phyloP scores from a whole-genome alignment of 2,888 invertebrate genomes.

The Thecophora atra region DNA sequence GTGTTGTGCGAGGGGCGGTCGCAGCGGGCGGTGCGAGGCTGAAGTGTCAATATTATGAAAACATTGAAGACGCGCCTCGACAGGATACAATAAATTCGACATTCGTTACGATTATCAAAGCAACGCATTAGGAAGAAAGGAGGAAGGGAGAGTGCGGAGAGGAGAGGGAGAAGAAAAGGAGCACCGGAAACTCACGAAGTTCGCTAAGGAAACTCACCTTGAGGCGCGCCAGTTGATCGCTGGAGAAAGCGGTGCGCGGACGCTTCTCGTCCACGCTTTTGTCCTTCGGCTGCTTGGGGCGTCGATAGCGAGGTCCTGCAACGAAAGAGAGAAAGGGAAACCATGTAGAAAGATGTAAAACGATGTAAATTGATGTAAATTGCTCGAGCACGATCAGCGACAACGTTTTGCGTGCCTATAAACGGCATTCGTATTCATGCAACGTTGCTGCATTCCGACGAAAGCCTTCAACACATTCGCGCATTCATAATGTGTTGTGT shows the following conservation, averaged over 20 bases:
- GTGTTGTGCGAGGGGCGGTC: conserved; percentile 7
- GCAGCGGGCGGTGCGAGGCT: conserved; percentile 48
- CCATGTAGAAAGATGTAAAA: no score
- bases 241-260: conserved; percentile 95
- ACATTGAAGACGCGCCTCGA: conserved; percentile 42
- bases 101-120: conserved; percentile 49
- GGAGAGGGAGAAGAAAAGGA: not conserved
- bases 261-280: conserved; percentile 82
- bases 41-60: conserved; percentile 56
- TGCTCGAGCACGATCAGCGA: no score
- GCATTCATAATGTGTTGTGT: conserved; percentile 8
- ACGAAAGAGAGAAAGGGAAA: conserved; percentile 32
- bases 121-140: not conserved
- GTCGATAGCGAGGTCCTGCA: conserved; percentile 65
- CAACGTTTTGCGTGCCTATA: no score
- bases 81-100: conserved; percentile 45
- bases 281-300: conserved; percentile 66
- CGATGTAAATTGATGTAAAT: not conserved
- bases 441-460: not conserved
- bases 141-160: not conserved
- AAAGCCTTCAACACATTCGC: conserved; percentile 11
- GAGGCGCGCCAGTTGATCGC: conserved; percentile 88
- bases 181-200: no score
- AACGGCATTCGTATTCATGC: not conserved
- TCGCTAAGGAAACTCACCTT: conserved; percentile 73